Evolutionary conservation across 2,113 vertebrate genomes (phyloP).

Genomic region (Agapornis roseicollis): DNA sequence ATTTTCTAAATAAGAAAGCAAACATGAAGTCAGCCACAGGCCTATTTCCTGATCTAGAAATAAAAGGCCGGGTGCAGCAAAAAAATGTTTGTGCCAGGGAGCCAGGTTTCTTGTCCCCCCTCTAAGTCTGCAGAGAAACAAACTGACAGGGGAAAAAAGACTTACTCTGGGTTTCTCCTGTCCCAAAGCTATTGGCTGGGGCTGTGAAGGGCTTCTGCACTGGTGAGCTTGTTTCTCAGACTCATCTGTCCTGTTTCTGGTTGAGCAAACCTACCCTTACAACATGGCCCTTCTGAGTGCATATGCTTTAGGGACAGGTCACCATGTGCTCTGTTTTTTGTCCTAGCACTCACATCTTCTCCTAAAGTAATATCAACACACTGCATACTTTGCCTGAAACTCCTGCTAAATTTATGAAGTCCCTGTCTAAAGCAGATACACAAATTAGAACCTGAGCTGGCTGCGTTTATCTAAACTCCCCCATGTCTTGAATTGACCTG

Average conservation of each 20-base stretch:
- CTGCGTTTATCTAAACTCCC: background rate
- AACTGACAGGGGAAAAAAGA: background rate
- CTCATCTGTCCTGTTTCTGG: background rate
- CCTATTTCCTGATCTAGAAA: background rate
- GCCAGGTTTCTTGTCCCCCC: background rate
- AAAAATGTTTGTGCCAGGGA: background rate
- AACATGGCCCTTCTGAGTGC: background rate
- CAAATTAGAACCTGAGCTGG: accelerated
- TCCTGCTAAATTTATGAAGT: background rate
- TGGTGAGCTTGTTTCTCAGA: background rate
- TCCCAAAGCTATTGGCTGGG: background rate
- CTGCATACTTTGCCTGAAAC: background rate
- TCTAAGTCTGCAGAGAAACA: background rate
- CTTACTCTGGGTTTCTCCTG: accelerated
- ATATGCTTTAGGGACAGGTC: background rate
- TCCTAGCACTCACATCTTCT: background rate
- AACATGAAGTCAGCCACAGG: background rate
- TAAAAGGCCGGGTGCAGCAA: background rate
- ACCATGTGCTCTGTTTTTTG: background rate
- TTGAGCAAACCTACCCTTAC: background rate
- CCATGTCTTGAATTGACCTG: background rate
- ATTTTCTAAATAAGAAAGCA: background rate
- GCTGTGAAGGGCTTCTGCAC: background rate
- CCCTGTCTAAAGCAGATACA: background rate
- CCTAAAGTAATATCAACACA: background rate